These are phyloP conservation scores for Spea hammondii DNA, from an alignment of 2,797 vertebrate genomes.

Conservation along the genomic window DNA sequence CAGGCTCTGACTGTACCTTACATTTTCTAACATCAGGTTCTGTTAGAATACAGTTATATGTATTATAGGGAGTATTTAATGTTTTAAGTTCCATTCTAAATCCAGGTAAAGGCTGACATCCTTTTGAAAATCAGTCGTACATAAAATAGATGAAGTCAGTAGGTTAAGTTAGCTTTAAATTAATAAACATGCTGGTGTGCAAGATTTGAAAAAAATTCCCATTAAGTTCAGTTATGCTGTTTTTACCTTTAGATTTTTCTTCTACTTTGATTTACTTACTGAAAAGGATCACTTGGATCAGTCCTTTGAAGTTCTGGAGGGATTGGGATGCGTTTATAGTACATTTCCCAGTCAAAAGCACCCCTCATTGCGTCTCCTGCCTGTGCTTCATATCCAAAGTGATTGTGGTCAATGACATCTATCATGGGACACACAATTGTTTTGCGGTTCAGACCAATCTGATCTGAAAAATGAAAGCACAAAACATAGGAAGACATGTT, in stretches of 20 bases:
- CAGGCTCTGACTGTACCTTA: too few species aligned
- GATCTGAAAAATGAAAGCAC: slow-evolving; percentile 78
- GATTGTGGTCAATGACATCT: slow-evolving; percentile 90
- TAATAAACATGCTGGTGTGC: too few species aligned
- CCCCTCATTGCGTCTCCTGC: slow-evolving; percentile 87
- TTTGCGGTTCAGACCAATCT: slow-evolving; percentile 85
- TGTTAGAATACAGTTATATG: too few species aligned
- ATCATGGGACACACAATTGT: slow-evolving; percentile 91
- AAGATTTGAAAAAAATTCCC: too few species aligned
- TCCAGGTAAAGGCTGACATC: too few species aligned
- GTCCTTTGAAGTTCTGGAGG: slow-evolving; percentile 79
- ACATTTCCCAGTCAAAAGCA: slow-evolving; percentile 92
- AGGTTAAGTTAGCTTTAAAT: too few species aligned
- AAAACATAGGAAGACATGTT: slow-evolving; percentile 66
- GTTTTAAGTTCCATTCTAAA: too few species aligned
- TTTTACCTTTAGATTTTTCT: not conserved
- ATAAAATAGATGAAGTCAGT: too few species aligned
- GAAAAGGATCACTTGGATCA: slow-evolving; percentile 85
- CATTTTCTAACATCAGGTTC: too few species aligned
- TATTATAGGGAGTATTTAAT: too few species aligned
- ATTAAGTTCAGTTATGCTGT: not conserved
- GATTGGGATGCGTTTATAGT: slow-evolving; percentile 89
- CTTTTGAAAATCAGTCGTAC: too few species aligned
- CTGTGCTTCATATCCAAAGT: slow-evolving; percentile 88
- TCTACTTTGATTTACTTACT: slow-evolving; percentile 71